Base-by-base conservation (phyloP, 2,888 invertebrate genomes). In the Podotricha telesiphe region DNA sequence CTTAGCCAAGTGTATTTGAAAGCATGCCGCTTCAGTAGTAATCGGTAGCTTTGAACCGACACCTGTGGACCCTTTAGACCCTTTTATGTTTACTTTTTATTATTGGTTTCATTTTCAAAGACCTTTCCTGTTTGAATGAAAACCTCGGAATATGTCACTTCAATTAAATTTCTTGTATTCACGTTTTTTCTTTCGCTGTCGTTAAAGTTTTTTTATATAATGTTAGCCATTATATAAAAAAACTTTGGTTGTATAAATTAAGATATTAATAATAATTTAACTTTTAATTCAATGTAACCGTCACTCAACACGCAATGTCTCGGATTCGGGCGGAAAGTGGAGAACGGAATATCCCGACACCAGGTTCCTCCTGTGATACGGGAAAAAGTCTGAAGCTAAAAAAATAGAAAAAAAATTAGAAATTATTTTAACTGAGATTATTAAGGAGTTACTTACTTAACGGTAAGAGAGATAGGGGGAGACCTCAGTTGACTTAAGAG, bases 11-110 rank as follows among this genome's bases (percentile, higher is more conserved):
- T 20, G 8, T 37, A 48, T 66, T 67, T 69, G 45, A 77, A 78
- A 79, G 78, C 80, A 65, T 82, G 79, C 82, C 80, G 77, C 78
- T 76, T 72, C 69, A 67, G 71, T 76, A 75, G 74, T 73, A 76
- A 78, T 83, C 85, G 79, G 85, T 82, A 83, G 86, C 82, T 69
- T 81, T 78, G 73, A 79, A 64, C 50, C 67, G 78, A 83, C 86
- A 85, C 86, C 86, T 85, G 84, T 81, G 74, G 74, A 64, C 69
- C 73, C 69, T 71, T 70, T 72, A 53, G 55, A 40, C 55, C 50
- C 62, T 51, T 65, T 68, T 34, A 65, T 67, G 48, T 70, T 66
- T 69, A 67, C 71, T 70, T 65, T 69, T 62, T 62, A 67, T 62
- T 63, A 53, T 45, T 51, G 28, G 48, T 58, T 45, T 42, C 59